These are phyloP conservation scores for Thereva unica DNA, from an alignment of 2,888 invertebrate species.

Conservation along the genomic window DNA sequence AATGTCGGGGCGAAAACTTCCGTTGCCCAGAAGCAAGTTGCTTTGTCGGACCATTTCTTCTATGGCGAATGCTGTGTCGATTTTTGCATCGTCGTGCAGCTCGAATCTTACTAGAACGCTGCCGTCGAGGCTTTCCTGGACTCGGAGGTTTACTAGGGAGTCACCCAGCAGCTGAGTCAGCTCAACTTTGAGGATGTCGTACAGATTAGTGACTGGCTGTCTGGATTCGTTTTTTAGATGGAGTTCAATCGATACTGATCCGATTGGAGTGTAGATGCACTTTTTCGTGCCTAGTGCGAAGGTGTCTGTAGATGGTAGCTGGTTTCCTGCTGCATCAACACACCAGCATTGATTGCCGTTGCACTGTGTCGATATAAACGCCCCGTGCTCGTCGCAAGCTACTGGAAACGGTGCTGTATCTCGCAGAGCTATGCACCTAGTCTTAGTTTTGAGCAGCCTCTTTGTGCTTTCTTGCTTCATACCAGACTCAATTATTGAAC, in stretches of 20 bases:
- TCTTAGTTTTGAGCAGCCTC: slow-evolving; percentile 51
- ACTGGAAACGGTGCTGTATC: slow-evolving; percentile 58
- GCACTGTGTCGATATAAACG: slow-evolving; percentile 77
- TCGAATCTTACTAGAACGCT: slow-evolving; percentile 64
- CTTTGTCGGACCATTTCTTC: slow-evolving; percentile 71
- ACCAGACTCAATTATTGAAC: slow-evolving; percentile 53
- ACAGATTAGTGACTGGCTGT: slow-evolving; percentile 59
- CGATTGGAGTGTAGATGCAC: slow-evolving; percentile 70
- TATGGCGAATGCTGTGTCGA: slow-evolving; percentile 77
- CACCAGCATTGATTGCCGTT: slow-evolving; percentile 76
- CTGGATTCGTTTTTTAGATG: slow-evolving; percentile 69
- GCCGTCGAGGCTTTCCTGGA: slow-evolving; percentile 61
- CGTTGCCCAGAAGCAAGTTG: slow-evolving; percentile 50
- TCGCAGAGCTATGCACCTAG: slow-evolving; percentile 59
- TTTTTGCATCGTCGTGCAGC: slow-evolving; percentile 72
- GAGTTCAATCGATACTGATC: slow-evolving; percentile 74
- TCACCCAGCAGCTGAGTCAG: slow-evolving; percentile 56
- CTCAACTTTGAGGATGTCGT: slow-evolving; percentile 59
- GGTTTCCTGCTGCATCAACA: slow-evolving; percentile 81
- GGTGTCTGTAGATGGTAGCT: slow-evolving; percentile 65
- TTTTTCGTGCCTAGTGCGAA: slow-evolving; percentile 63
- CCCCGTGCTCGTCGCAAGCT: slow-evolving; percentile 70
- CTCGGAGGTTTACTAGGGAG: slow-evolving; percentile 61
- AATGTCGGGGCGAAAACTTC: slow-evolving; percentile 63
- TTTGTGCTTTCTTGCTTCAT: slow-evolving; percentile 48